Evolutionary conservation across 1,140 invertebrate species (phyloP).

Genomic region (Bombus huntii): DNA sequence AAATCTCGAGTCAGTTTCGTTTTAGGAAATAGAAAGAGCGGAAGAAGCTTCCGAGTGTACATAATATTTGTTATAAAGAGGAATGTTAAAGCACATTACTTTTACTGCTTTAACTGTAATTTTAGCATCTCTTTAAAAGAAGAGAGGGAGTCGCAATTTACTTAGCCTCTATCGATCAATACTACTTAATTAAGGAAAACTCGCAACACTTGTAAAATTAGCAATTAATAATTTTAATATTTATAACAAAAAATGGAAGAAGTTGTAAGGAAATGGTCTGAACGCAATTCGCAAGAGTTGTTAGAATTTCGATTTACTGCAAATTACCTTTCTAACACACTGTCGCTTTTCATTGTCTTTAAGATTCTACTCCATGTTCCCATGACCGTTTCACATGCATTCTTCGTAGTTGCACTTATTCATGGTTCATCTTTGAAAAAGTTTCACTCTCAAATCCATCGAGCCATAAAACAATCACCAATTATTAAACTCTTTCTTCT

Average conservation of each 20-base stretch:
- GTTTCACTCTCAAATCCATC: slow-evolving; percentile 7
- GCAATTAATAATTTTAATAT: background rate
- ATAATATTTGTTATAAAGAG: background rate
- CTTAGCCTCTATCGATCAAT: background rate
- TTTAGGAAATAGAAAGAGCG: slow-evolving; percentile 14
- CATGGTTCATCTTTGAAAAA: slow-evolving; percentile 5
- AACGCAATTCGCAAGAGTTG: background rate
- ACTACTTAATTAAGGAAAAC: background rate
- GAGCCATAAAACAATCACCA: background rate
- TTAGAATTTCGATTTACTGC: slow-evolving; percentile 19
- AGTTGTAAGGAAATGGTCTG: background rate
- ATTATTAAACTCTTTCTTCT: background rate
- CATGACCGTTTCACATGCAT: slow-evolving; percentile 45
- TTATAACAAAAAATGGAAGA: background rate
- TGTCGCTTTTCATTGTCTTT: slow-evolving; percentile 31
- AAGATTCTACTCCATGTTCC: slow-evolving; percentile 40
- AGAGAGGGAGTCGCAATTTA: background rate
- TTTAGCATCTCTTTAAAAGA: background rate
- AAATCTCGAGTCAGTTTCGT: slow-evolving; percentile 9
- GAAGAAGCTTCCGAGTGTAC: background rate
- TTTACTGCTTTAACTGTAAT: background rate
- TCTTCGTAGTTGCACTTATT: background rate
- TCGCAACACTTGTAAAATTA: background rate
- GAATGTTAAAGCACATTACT: too few species aligned
- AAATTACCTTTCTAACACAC: slow-evolving; percentile 36